Base-by-base conservation (phyloP, 2,888 invertebrate genomes). In the Dioctria rufipes region DNA sequence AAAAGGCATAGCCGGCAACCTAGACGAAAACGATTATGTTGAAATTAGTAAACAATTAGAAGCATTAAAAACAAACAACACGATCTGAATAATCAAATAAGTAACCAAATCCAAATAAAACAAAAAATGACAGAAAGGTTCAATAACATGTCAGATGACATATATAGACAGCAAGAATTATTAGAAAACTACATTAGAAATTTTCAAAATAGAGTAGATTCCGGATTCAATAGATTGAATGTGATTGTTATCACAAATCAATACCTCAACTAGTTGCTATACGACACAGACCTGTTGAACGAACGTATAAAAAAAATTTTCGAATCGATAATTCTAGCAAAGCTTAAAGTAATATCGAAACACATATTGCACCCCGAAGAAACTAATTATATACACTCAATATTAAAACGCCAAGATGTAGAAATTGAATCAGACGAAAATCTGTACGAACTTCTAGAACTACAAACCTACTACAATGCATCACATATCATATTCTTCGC, bases 391-490 rank as follows among this genome's bases (percentile, higher is more conserved):
- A 13, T 65, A 5, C 11, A 65, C 9, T 8, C 37, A n/a, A 49
- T 40, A 39, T 65, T 65, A 39, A 9, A 65, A 65, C 9, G n/a
- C 11, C 65, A 65, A 65, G 5, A 37, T 9, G 4, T 65, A 39
- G 0, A 42, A 3, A 65, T 65, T 39, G 9, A 40, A 65, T 65
- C 39, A 3, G 65, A 65, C 11, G 65, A 37, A 39, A 37, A 65
- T 6, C 25, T 65, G 5, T 65, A 65, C 39, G 65, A 65, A 65
- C 39, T 65, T 8, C 42, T 65, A 11, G 65, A 39, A 4, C 42
- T 65, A 9, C 65, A 65, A 65, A 11, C 65, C 40, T 65, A 39
- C 2, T 65, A 65, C 9, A 65, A 65, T 3, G 65, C 65, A 39
- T 40, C 65, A 40, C 37, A 65, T 39, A 65, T 65, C 6, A 65